Base-by-base conservation (phyloP, 2,797 vertebrate species). In the Menidia menidia region DNA sequence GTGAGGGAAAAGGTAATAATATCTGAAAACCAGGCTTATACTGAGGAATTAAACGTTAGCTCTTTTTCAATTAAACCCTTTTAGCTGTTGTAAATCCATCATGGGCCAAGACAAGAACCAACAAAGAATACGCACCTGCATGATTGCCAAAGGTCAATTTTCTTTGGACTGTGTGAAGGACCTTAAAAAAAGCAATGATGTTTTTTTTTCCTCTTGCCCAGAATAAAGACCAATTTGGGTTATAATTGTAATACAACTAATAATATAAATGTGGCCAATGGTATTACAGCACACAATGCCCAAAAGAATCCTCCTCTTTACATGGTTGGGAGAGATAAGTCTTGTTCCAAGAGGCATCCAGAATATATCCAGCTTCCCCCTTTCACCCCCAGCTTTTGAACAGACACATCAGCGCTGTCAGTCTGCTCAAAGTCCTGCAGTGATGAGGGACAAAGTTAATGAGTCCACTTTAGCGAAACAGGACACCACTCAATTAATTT, bases 371-470 rank as follows among this genome's bases (percentile, higher is more conserved):
- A 77, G 15, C 63, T 64, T 73, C 44, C 67, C n/a, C 43, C 32
- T 57, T 60, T 43, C 30, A 18, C 47, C 30, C 43, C 50, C 2
- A 50, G 64, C 62, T 66, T 64, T 57, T 70, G 30, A 70, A 64
- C 60, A 56, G 41, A 71, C 33, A 45, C 70, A 43, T 57, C 53
- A 54, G 18, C 58, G 16, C 7, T 60, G 45, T 25, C 25, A 60
- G 55, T 47, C 44, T 51, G 42, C 3, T 2, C 16, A 54, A 30
- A 64, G 70, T 72, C 51, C 64, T 48, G 66, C 44, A 64, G 73
- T 58, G 80, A 79, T 73, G 63, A 83, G 67, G 83, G 67, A 80
- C 66, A 79, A 68, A 57, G 61, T 73, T 77, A 84, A 86, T 85
- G 63, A 87, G 85, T 78, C 79, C 66, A 79, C 73, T 81, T 80